Evolutionary conservation across 64 coral and sea anemone genomes (phyloP).

Genomic region (Hydrozoanthus tunicans): DNA sequence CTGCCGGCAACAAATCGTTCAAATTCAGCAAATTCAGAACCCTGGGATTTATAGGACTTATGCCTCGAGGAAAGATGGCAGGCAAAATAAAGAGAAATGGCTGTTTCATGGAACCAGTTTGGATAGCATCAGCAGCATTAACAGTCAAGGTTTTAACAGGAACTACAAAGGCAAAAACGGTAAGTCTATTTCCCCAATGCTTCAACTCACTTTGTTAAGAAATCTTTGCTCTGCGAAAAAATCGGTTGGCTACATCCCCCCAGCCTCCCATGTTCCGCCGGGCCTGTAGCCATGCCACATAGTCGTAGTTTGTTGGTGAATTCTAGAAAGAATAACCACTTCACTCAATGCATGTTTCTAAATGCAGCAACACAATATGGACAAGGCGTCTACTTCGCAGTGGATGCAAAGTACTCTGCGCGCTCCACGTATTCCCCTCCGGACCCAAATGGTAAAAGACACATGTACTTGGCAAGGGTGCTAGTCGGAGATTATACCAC

Average conservation of each 20-base stretch:
- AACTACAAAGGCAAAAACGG: slow-evolving; percentile 34
- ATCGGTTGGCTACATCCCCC: too few relatives aligned
- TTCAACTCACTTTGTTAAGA: too few relatives aligned
- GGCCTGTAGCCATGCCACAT: background rate
- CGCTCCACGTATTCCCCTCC: slow-evolving; percentile 28
- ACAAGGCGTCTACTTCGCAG: slow-evolving; percentile 54
- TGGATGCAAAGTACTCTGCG: background rate
- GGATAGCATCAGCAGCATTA: background rate
- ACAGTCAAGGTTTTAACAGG: slow-evolving; percentile 39
- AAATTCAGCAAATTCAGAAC: slow-evolving; percentile 30
- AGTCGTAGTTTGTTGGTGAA: background rate
- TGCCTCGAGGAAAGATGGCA: background rate
- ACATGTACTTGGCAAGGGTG: slow-evolving; percentile 60
- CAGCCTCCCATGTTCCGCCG: too few relatives aligned
- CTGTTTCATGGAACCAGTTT: slow-evolving; percentile 25
- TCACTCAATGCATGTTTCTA: background rate
- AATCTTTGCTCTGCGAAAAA: background rate
- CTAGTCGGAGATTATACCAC: slow-evolving; percentile 51
- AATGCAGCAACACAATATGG: slow-evolving; percentile 20
- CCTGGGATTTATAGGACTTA: slow-evolving; percentile 12
- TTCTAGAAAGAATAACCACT: background rate
- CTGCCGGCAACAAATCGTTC: background rate
- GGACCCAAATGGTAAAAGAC: background rate
- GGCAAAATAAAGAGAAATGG: slow-evolving; percentile 8
- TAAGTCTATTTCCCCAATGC: background rate